Conservation (phyloP, 2,888 invertebrate genomes). For the Hydriomena furcata region DNA sequence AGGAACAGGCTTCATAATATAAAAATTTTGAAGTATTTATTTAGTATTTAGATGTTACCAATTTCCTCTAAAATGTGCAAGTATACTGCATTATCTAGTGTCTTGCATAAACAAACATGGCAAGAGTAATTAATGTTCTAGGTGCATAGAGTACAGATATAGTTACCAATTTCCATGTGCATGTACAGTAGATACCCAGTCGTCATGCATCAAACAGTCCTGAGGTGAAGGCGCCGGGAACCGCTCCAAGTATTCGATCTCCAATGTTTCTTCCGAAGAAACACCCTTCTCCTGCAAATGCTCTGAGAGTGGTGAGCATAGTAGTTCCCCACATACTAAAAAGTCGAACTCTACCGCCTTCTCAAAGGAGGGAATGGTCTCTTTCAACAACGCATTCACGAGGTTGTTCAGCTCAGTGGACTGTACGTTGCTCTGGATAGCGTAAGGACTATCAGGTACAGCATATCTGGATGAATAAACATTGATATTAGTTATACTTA, state of each 20-base stretch:
- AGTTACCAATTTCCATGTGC: conserved; percentile 86
- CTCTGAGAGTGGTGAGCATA: conserved; percentile 88
- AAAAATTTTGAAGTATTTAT: no score
- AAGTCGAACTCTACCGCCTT: conserved; percentile 92
- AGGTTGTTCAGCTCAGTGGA: conserved; percentile 89
- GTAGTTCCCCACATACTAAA: conserved; percentile 91
- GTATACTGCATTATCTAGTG: no score
- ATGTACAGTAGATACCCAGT: conserved; percentile 97
- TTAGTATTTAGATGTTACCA: no score
- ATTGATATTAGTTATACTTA: conserved; percentile 2
- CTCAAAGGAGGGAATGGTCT: conserved; percentile 59
- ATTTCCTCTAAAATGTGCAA: no score
- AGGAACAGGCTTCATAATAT: no score
- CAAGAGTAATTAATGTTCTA: no score
- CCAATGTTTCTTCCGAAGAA: conserved; percentile 92
- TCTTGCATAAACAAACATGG: no score
- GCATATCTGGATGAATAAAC: conserved; percentile 86
- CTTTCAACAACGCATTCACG: conserved; percentile 90
- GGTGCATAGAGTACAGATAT: no score
- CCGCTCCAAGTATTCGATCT: conserved; percentile 95
- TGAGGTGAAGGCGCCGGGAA: conserved; percentile 96
- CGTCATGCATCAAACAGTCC: conserved; percentile 96
- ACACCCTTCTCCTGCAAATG: conserved; percentile 90
- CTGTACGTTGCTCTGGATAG: conserved; percentile 89
- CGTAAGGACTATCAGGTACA: conserved; percentile 92